Base-by-base conservation (phyloP, 1,140 invertebrate species). In the Leptinotarsa undecemlineata region DNA sequence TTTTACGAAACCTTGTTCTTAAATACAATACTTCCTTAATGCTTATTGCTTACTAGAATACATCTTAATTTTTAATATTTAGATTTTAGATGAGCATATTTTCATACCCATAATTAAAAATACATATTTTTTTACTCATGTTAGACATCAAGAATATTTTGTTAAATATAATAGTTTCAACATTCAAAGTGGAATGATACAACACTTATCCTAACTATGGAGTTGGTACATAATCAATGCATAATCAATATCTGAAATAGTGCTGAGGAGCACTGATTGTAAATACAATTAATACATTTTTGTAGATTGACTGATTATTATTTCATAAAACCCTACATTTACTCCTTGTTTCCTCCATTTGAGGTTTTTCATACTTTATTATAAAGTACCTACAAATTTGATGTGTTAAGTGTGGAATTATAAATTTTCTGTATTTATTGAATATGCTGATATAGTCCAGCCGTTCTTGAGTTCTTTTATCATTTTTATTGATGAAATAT, bases 41-140 rank as follows among this genome's bases (percentile, higher is more conserved):
- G 51, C 15, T 57, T 57, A 0, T n/a, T 15, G 51, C 51, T 57
- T 57, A 19, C n/a, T 57, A 57, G 3, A 57, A n/a, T 15, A 19
- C 15, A 57, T 57, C 51, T n/a, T 57, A 5, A 17, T 57, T 17
- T 57, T 57, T 57, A 57, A 42, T 42, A 3, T 57, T 57, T 57
- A 57, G n/a, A 57, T 57, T 57, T 57, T 57, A 57, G 51, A 57
- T 4, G 51, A 57, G 51, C 51, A 57, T 57, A 57, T 57, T 57
- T 57, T 57, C 51, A 57, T 57, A 57, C 51, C 15, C 51, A 57
- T 57, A 17, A 57, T 17, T 57, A 57, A 14, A 57, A 57, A n/a
- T 57, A 15, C 51, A 17, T 57, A 57, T 57, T 57, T 57, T 57
- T 57, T 57, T 15, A 57, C 51, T 57, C 51, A 57, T 57, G 51